Evolutionary conservation across 2,888 invertebrate species (phyloP).

Genomic region (Lasioglossum marginatum): DNA sequence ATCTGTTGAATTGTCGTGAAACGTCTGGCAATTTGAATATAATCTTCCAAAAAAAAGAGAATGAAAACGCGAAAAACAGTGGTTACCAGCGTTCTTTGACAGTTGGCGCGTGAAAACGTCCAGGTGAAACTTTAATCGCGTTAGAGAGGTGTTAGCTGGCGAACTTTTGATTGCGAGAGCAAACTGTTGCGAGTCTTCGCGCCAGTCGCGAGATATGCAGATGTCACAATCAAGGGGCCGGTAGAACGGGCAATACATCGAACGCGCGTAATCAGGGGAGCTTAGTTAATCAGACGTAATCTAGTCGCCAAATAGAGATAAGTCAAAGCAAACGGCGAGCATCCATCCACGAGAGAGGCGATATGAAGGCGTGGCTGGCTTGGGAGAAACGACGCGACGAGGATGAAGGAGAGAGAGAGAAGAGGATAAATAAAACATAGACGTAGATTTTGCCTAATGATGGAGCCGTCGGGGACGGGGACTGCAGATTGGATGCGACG

Average conservation of each 20-base stretch:
- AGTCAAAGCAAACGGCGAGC: conserved; percentile 61
- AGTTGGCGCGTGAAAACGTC: conserved; percentile 14
- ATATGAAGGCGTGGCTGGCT: conserved; percentile 43
- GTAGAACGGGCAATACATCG: conserved; percentile 53
- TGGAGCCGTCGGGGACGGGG: conserved; percentile 27
- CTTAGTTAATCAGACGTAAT: conserved; percentile 64
- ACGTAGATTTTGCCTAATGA: conserved; percentile 55
- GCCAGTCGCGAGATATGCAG: conserved; percentile 49
- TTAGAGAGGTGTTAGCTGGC: neutral
- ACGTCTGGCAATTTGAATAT: neutral
- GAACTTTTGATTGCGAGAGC: conserved; percentile 50
- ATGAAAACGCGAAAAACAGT: neutral
- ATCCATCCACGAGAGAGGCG: conserved; percentile 39
- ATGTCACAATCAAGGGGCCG: conserved; percentile 57
- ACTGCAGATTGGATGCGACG: conserved; percentile 34
- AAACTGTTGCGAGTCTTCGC: conserved; percentile 40
- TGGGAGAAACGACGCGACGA: neutral
- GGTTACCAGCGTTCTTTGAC: neutral
- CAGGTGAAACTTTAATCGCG: conserved; percentile 41
- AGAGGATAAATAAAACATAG: conserved; percentile 51
- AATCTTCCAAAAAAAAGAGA: neutral
- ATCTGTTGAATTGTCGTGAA: neutral
- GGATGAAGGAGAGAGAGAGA: neutral
- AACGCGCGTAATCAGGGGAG: conserved; percentile 51
- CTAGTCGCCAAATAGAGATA: conserved; percentile 64